phyloP scores from a whole-genome alignment of 2,797 vertebrate genomes.

The Cynodonichthys magdalenae region DNA sequence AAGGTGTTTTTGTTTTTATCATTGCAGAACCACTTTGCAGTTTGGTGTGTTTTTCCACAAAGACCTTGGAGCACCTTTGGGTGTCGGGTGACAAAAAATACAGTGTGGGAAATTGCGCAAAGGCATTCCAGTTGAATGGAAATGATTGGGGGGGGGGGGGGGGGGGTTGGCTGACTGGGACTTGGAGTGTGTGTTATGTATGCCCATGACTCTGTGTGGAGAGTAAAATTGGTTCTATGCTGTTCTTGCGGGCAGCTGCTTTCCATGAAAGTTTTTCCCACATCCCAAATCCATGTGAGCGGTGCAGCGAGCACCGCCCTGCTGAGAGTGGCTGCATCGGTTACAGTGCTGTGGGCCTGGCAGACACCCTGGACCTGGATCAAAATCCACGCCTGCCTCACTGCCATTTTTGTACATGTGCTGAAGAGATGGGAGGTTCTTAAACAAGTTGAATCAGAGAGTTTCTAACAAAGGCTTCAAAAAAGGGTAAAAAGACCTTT shows the following conservation, averaged over 20 bases:
- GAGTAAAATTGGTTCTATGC: constrained; percentile 13
- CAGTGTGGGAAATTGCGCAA: constrained; percentile 4
- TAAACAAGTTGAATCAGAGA: background rate
- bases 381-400: constrained; percentile 43
- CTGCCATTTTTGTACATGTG: constrained; percentile 59
- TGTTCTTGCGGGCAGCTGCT: constrained; percentile 34
- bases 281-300: constrained; percentile 46
- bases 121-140: constrained; percentile 5
- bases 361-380: constrained; percentile 61
- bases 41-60: background rate
- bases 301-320: constrained; percentile 52
- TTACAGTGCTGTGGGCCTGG: constrained; percentile 49
- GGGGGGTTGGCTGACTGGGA: constrained; percentile 20
- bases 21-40: background rate
- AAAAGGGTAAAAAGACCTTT: too few species aligned
- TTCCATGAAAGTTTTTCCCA: constrained; percentile 54
- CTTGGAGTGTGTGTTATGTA: constrained; percentile 32
- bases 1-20: background rate
- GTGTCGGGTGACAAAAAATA: background rate
- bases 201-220: constrained; percentile 9
- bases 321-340: constrained; percentile 49
- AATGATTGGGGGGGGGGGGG: background rate
- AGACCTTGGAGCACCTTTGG: background rate
- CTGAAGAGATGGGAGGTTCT: constrained; percentile 35
- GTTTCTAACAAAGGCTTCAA: background rate